phyloP scores from a whole-genome alignment of 2,797 vertebrate species.

The Sphenodon punctatus region DNA sequence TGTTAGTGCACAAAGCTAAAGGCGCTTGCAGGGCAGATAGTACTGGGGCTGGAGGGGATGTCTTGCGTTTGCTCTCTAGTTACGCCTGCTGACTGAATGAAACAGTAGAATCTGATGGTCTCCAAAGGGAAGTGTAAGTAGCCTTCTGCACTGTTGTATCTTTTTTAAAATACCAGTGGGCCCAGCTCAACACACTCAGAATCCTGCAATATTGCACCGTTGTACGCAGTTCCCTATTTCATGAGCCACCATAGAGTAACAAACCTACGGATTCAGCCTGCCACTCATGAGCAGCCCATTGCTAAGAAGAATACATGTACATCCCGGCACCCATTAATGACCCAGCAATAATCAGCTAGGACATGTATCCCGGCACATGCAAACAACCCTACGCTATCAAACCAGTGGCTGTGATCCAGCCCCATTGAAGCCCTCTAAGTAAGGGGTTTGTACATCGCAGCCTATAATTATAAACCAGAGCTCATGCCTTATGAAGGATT shows the following conservation, averaged over 20 bases:
- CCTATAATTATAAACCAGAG: not conserved
- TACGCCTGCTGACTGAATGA: not conserved
- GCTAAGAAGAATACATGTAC: not conserved
- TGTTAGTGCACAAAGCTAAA: rapidly evolving
- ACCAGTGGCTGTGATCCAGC: no score
- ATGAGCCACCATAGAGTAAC: not conserved
- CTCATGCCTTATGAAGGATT: not conserved
- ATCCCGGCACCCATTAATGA: no score
- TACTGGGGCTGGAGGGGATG: rapidly evolving
- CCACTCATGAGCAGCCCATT: not conserved
- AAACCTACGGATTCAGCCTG: not conserved
- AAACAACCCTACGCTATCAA: not conserved
- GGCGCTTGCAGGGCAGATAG: rapidly evolving
- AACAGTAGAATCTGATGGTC: rapidly evolving
- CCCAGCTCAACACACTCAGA: not conserved
- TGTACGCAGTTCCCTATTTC: not conserved
- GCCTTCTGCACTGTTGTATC: rapidly evolving
- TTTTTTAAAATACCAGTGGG: rapidly evolving
- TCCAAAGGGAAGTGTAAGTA: rapidly evolving
- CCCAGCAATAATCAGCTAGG: not conserved
- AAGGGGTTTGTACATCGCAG: no score
- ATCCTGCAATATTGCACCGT: rapidly evolving
- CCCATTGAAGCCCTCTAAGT: no score
- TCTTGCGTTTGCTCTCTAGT: not conserved
- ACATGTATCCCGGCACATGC: not conserved